These are phyloP conservation scores for Pleuronectes platessa DNA, from an alignment of 2,113 vertebrate species.

Conservation along the genomic window DNA sequence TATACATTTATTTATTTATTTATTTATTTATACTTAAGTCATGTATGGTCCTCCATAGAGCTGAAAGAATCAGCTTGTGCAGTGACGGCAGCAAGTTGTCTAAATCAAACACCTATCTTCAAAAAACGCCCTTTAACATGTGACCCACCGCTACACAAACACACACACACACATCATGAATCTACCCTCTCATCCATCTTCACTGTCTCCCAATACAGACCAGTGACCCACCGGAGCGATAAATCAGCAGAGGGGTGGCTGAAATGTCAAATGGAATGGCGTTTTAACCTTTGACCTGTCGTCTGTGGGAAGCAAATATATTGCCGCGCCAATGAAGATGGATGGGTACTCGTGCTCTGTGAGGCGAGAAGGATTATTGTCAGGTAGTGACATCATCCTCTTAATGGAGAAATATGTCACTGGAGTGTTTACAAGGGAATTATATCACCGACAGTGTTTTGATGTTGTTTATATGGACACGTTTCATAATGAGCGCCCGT, in stretches of 20 bases:
- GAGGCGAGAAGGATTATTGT: not conserved
- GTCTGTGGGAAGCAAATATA: conserved; percentile 2
- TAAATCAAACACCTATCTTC: not conserved
- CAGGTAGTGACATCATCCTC: not conserved
- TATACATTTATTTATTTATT: too few relatives aligned
- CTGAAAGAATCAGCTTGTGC: not conserved
- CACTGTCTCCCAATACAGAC: conserved; percentile 11
- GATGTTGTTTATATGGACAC: not conserved
- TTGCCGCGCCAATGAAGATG: conserved; percentile 45
- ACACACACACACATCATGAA: not conserved
- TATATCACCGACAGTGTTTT: not conserved
- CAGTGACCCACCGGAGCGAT: conserved; percentile 9
- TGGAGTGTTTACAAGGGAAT: not conserved
- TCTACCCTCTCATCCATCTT: conserved; percentile 21
- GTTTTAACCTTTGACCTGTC: conserved; percentile 63
- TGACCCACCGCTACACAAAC: not conserved
- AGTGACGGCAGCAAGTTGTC: not conserved
- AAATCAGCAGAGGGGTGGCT: conserved; percentile 32
- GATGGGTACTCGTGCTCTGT: conserved; percentile 13
- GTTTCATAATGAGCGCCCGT: conserved; percentile 11
- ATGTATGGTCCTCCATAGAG: too few relatives aligned
- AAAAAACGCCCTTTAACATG: not conserved
- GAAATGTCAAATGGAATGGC: conserved; percentile 45
- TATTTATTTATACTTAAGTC: too few relatives aligned
- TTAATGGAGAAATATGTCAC: not conserved